phyloP scores from a whole-genome alignment of 2,888 invertebrate genomes.

The Imbricaverruca yamaguchii region DNA sequence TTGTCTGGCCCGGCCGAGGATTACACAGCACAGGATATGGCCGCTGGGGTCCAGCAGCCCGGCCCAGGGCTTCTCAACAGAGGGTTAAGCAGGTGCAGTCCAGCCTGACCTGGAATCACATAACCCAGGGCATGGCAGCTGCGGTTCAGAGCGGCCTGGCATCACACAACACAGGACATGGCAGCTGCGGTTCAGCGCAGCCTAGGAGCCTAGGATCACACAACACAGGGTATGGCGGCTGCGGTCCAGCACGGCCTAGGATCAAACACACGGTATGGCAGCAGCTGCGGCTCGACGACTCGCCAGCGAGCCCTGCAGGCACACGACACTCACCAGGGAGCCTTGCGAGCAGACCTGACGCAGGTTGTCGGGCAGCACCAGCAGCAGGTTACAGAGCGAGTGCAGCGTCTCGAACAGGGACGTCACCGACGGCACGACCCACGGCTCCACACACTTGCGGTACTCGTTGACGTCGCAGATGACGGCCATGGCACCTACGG shows the following conservation, averaged over 20 bases:
- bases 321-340: conserved; percentile 65
- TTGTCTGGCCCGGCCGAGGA: background rate
- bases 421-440: conserved; percentile 66
- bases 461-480: conserved; percentile 98
- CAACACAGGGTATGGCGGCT: too few species aligned
- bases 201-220: background rate
- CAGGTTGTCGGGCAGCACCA: conserved; percentile 92
- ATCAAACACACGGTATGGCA: background rate
- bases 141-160: background rate
- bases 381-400: conserved; percentile 86
- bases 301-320: background rate
- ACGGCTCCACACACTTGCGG: conserved; percentile 73
- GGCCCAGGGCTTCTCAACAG: background rate
- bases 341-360: conserved; percentile 92
- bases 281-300: background rate
- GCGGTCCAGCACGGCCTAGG: background rate
- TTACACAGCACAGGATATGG: background rate
- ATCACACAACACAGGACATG: background rate
- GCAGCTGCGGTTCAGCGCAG: background rate
- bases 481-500: conserved; percentile 84
- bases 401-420: conserved; percentile 92
- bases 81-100: too few species aligned
- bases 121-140: conserved; percentile 36
- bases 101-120: background rate
- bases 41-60: background rate